Percentiles rank a stretch among this genome's conserved stretches.
Conservation (phyloP, 2,113 vertebrate species). For the Gyps fulvus region DNA sequence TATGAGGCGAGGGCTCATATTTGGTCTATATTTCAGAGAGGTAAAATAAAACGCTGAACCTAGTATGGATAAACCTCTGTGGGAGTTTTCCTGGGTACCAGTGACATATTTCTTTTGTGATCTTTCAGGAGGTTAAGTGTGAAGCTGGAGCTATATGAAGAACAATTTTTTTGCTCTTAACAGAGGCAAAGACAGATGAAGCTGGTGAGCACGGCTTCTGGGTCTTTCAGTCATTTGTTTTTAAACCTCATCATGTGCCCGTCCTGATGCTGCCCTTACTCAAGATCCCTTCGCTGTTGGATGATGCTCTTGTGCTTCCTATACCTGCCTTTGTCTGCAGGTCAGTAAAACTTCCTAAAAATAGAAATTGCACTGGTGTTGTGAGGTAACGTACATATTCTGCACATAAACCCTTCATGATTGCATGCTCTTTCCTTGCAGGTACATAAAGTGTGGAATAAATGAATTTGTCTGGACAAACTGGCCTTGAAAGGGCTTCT, state of each 20-base stretch:
- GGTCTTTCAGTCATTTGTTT: neutral
- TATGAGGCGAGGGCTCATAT: neutral
- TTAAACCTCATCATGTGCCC: neutral
- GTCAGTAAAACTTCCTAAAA: neutral
- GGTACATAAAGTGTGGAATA: neutral
- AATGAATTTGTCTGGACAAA: neutral
- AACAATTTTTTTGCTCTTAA: slow-evolving; percentile 23
- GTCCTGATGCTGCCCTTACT: neutral
- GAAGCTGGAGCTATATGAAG: slow-evolving; percentile 1
- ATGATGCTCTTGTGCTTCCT: neutral
- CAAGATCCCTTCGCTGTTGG: neutral
- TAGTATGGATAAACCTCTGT: neutral
- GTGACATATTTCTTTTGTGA: neutral
- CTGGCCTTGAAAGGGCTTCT: neutral
- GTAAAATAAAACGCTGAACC: slow-evolving; percentile 1
- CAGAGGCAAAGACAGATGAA: neutral
- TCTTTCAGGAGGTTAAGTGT: neutral
- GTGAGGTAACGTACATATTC: neutral
- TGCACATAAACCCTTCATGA: neutral
- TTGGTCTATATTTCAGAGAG: slow-evolving; percentile 31
- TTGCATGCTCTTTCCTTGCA: neutral
- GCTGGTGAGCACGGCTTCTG: neutral
- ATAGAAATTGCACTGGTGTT: neutral
- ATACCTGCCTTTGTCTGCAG: neutral
- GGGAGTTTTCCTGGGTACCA: neutral